phyloP scores from a whole-genome alignment of 2,888 invertebrate genomes.

The Pyralis farinalis region DNA sequence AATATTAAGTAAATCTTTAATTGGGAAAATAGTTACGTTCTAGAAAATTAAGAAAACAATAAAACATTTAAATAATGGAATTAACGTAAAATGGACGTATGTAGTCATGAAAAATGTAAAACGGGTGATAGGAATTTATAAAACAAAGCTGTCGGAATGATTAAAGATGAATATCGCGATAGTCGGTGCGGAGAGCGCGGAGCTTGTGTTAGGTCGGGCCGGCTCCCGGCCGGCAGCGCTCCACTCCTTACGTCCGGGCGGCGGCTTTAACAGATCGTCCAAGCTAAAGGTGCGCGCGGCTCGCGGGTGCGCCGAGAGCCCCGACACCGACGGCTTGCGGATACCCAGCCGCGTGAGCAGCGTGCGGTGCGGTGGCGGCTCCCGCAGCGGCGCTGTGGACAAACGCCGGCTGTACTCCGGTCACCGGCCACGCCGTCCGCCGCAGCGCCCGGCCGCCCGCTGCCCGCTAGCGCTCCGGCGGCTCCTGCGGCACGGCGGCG shows the following conservation, averaged over 20 bases:
- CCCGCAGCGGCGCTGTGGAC: constrained; percentile 73
- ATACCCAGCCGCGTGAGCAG: constrained; percentile 92
- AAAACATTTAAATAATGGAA: not conserved
- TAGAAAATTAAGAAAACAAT: not conserved
- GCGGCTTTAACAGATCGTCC: constrained; percentile 93
- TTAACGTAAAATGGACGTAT: too few relatives aligned
- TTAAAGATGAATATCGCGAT: constrained; percentile 16
- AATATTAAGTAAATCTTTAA: too few relatives aligned
- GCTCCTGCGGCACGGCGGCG: constrained; percentile 51
- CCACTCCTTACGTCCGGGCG: constrained; percentile 89
- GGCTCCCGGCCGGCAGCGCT: constrained; percentile 48
- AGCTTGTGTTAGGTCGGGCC: constrained; percentile 30
- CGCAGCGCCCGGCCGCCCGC: constrained; percentile 43
- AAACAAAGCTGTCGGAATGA: constrained; percentile 4
- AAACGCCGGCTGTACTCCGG: constrained; percentile 69
- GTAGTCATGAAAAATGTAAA: too few relatives aligned
- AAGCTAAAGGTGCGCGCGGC: constrained; percentile 92
- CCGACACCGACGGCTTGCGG: constrained; percentile 92
- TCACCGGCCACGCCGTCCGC: constrained; percentile 57
- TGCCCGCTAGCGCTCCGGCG: constrained; percentile 36
- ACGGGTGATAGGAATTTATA: not conserved
- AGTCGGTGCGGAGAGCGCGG: constrained; percentile 59
- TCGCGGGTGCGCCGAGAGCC: constrained; percentile 86
- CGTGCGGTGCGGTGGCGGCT: constrained; percentile 80
- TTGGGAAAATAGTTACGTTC: too few relatives aligned